Evolutionary conservation across 2,888 invertebrate species (phyloP).

Genomic region (Epinotia demarniana): DNA sequence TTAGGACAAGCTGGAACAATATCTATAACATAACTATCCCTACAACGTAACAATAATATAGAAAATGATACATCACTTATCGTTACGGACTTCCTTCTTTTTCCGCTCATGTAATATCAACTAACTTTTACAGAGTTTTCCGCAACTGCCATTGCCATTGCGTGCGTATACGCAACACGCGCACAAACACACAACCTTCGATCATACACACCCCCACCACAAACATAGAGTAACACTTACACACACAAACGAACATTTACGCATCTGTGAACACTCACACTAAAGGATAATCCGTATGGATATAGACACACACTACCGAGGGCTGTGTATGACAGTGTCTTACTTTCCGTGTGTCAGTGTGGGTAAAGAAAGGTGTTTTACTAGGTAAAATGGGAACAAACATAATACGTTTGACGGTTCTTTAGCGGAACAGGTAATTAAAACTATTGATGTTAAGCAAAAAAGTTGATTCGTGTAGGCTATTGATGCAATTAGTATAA

Average conservation of each 20-base stretch:
- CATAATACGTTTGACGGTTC: conserved; percentile 53
- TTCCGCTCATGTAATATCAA: conserved; percentile 80
- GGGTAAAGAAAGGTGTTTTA: conserved; percentile 83
- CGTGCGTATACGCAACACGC: conserved; percentile 80
- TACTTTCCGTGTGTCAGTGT: conserved; percentile 57
- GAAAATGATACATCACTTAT: conserved; percentile 39
- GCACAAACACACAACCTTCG: conserved; percentile 58
- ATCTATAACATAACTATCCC: conserved; percentile 3
- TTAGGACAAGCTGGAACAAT: not conserved
- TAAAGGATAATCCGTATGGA: conserved; percentile 23
- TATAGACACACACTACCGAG: conserved; percentile 46
- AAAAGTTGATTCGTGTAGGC: conserved; percentile 34
- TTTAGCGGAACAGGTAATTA: conserved; percentile 67
- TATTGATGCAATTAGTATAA: conserved; percentile 30
- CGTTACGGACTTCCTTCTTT: conserved; percentile 48
- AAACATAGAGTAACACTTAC: conserved; percentile 38
- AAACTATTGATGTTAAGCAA: conserved; percentile 54
- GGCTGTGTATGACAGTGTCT: conserved; percentile 38
- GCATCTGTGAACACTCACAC: conserved; percentile 40
- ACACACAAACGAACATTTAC: conserved; percentile 35
- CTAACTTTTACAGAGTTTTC: conserved; percentile 72
- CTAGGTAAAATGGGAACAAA: conserved; percentile 80
- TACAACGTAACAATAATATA: conserved; percentile 28
- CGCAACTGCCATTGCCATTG: conserved; percentile 83
- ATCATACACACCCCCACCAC: conserved; percentile 39